These are phyloP conservation scores for Axea sp. DNA, from an alignment of 2,888 invertebrate genomes.

Conservation along the genomic window DNA sequence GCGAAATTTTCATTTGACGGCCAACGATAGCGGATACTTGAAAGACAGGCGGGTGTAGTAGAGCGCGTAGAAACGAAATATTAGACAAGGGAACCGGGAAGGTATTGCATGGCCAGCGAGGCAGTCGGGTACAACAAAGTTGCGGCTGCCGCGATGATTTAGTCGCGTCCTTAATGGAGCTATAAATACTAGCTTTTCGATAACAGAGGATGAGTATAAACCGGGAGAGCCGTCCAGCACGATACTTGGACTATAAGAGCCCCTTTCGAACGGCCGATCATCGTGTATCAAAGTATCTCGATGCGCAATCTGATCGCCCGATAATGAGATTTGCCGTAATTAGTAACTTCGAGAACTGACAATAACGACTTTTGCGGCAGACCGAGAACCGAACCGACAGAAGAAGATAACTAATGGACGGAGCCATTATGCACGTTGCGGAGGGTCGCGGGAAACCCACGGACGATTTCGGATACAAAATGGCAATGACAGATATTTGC, in stretches of 20 bases:
- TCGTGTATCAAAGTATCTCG: conserved; percentile 61
- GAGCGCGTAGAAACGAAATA: conserved; percentile 75
- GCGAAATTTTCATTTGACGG: no score
- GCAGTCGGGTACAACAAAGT: conserved; percentile 78
- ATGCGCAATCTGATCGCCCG: conserved; percentile 63
- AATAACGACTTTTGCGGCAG: conserved; percentile 54
- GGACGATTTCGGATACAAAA: conserved; percentile 27
- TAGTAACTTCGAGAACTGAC: conserved; percentile 58
- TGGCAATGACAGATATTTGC: conserved; percentile 26
- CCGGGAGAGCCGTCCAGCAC: conserved; percentile 51
- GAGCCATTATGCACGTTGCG: conserved; percentile 45
- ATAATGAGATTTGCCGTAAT: conserved; percentile 64
- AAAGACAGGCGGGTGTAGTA: conserved; percentile 69
- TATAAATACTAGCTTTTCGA: conserved; percentile 83
- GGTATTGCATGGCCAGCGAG: conserved; percentile 74
- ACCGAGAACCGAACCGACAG: conserved; percentile 27
- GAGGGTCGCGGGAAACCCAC: conserved; percentile 23
- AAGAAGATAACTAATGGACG: conserved; percentile 58
- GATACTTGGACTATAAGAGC: conserved; percentile 57
- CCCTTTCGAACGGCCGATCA: conserved; percentile 55
- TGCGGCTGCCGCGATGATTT: conserved; percentile 82
- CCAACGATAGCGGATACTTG: conserved; percentile 65
- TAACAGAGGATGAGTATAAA: conserved; percentile 75
- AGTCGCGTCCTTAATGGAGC: conserved; percentile 83
- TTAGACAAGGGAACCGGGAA: conserved; percentile 75